A percentile compares a stretch with the other conserved stretches of the same genome.
phyloP scores from a whole-genome alignment of 2,113 vertebrate species.

The Phaethornis superciliosus region DNA sequence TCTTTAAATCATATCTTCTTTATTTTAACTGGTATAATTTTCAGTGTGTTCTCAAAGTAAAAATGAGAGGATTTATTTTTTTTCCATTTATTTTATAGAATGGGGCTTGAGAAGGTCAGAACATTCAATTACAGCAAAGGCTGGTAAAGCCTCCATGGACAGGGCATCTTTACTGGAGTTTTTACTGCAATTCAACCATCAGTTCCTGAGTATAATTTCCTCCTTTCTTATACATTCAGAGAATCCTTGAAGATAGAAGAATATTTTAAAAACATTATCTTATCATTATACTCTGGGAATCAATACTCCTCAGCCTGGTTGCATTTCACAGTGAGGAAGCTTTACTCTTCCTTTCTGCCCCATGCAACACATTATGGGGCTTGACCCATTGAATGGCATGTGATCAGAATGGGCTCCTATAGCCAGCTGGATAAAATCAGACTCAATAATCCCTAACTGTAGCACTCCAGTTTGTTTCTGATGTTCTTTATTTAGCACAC shows the following conservation, averaged over 20 bases:
- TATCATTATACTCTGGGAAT: not conserved
- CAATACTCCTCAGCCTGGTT: not conserved
- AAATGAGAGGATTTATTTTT: conserved; percentile 6
- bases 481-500: not conserved
- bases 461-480: not conserved
- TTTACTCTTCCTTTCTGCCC: not conserved
- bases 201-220: conserved; percentile 45
- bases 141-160: conserved; percentile 24
- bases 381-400: fast-evolving
- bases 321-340: not conserved
- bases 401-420: too few relatives aligned
- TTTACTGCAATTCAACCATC: conserved; percentile 53
- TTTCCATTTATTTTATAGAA: conserved; percentile 46
- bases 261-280: not conserved
- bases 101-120: conserved; percentile 32
- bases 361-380: fast-evolving
- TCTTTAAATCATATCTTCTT: conserved; percentile 47
- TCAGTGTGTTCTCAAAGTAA: conserved; percentile 12
- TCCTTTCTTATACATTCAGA: not conserved
- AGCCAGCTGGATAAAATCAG: not conserved
- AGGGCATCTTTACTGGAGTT: conserved; percentile 43
- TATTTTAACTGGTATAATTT: conserved; percentile 49
- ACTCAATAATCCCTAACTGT: not conserved
- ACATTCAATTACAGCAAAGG: conserved; percentile 39
- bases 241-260: not conserved